Evolutionary conservation across 1,140 invertebrate species (phyloP).

Genomic region (Psilanteris sp.): DNA sequence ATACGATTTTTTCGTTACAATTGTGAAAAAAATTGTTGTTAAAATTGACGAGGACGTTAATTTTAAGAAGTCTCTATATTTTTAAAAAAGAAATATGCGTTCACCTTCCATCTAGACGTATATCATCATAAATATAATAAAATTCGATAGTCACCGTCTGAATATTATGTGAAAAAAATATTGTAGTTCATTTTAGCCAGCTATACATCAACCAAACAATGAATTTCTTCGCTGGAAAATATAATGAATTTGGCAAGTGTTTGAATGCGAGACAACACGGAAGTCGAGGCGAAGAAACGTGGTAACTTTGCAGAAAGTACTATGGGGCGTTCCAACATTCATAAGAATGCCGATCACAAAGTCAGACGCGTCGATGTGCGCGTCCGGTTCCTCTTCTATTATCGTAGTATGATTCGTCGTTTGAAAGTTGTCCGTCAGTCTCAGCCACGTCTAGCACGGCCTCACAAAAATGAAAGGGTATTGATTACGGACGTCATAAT

Average conservation of each 20-base stretch:
- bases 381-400: constrained; percentile 58
- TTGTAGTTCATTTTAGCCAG: too few species aligned
- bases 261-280: constrained; percentile 18
- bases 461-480: constrained; percentile 25
- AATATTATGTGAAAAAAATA: too few species aligned
- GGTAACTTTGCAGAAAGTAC: constrained; percentile 33
- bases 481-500: constrained; percentile 21
- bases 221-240: too few species aligned
- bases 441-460: constrained; percentile 18
- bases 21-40: too few species aligned
- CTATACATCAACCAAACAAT: background rate
- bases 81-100: too few species aligned
- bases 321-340: constrained; percentile 33
- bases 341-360: constrained; percentile 61
- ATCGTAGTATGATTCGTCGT: constrained; percentile 6
- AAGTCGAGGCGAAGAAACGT: constrained; percentile 40
- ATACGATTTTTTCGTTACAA: too few species aligned
- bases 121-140: too few species aligned
- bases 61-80: too few species aligned
- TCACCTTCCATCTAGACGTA: too few species aligned
- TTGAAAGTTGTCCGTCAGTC: constrained; percentile 39
- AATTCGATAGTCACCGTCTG: too few species aligned
- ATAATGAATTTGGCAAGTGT: too few species aligned
- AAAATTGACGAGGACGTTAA: too few species aligned
- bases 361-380: constrained; percentile 46